Percentiles rank a stretch among this genome's conserved stretches.
phyloP scores from a whole-genome alignment of 2,113 vertebrate genomes.

The Cottus gobio region DNA sequence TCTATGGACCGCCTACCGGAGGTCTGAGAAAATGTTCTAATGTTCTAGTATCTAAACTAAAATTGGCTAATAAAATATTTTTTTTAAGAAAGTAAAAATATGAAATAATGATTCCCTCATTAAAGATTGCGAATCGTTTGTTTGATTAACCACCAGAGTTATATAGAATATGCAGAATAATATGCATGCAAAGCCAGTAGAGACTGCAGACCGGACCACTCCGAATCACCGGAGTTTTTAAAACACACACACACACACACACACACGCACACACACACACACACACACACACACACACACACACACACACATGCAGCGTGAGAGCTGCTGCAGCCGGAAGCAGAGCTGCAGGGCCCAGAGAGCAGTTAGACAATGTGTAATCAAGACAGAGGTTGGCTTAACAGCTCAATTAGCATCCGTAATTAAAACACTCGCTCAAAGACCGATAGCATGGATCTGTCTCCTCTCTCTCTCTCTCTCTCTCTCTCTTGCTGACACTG shows the following conservation, averaged over 20 bases:
- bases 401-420: conserved; percentile 69
- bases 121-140: neutral
- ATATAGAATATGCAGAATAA: no score
- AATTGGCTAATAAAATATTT: no score
- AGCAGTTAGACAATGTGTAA: conserved; percentile 59
- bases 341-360: conserved; percentile 39
- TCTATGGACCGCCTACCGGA: no score
- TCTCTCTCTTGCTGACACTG: neutral
- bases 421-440: conserved; percentile 65
- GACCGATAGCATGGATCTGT: conserved; percentile 47
- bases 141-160: neutral
- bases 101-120: no score
- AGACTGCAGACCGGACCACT: neutral
- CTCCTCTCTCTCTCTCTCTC: neutral
- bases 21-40: no score
- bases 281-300: neutral
- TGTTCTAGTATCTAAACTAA: no score
- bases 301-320: neutral
- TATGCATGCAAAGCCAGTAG: no score
- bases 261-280: neutral
- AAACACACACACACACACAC: neutral
- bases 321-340: conserved; percentile 22
- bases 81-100: no score
- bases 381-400: conserved; percentile 65
- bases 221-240: neutral